phyloP scores from a whole-genome alignment of 1,140 invertebrate species.

The Calosoma granatense region DNA sequence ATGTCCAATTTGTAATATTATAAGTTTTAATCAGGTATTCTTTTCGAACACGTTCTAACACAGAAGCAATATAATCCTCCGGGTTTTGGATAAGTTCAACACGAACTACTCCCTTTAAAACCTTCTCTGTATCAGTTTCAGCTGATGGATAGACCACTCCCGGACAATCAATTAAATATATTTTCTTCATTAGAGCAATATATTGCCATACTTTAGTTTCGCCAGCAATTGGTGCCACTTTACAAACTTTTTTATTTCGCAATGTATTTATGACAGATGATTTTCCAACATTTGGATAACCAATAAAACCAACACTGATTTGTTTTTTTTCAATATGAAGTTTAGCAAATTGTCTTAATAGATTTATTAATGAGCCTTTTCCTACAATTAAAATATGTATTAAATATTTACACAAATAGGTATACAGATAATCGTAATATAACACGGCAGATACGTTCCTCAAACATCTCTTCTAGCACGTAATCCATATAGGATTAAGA shows the following conservation, averaged over 20 bases:
- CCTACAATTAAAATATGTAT: conserved; percentile 30
- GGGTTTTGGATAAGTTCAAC: conserved; percentile 92
- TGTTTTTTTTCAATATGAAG: conserved; percentile 93
- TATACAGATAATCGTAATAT: no score
- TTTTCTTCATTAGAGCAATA: conserved; percentile 93
- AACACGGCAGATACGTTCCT: no score
- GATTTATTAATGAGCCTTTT: conserved; percentile 94
- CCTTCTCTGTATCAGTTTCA: conserved; percentile 90
- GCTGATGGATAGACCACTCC: conserved; percentile 94
- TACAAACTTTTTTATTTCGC: conserved; percentile 91
- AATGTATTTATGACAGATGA: conserved; percentile 97
- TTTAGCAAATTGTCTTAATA: conserved; percentile 91
- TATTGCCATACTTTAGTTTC: conserved; percentile 99
- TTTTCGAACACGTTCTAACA: conserved; percentile 78
- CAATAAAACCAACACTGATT: conserved; percentile 98
- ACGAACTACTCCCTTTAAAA: conserved; percentile 90
- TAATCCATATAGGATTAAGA: no score
- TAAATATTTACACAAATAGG: background rate
- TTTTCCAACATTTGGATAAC: conserved; percentile 99
- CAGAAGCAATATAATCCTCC: conserved; percentile 83
- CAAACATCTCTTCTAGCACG: no score
- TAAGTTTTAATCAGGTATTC: conserved; percentile 92
- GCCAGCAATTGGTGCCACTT: conserved; percentile 96
- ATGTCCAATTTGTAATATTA: conserved; percentile 68
- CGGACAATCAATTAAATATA: conserved; percentile 98